Evolutionary conservation across 2,797 vertebrate genomes (phyloP), one percentile per base, ranked within the genome.

Genomic region (Catostomus latipinnis): DNA sequence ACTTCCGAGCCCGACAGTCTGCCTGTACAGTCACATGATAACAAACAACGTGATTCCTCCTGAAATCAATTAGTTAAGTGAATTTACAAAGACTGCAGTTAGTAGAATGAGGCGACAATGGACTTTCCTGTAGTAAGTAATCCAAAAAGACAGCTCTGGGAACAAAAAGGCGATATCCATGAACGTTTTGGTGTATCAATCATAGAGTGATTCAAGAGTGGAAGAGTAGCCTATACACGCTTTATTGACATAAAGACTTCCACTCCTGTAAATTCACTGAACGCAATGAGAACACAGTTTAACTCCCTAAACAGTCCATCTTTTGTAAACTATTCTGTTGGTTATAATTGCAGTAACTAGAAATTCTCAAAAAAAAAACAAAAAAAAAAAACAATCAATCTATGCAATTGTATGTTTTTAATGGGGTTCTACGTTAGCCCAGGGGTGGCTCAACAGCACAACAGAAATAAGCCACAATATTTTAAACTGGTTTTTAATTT

Each of bases 1-100:
- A 34, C 34, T 22, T 22, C 1, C 22, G 22, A 90, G 92, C 88
- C 90, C 89, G 85, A 85, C 71, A 79, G 77, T 75, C 84, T 58
- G 34, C 81, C 3, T 88, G 70, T 85, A 76, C 86, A 90, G 90
- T 94, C 94, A 94, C 93, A 94, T 94, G 94, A 94, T 70, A 22
- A 86, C 58, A 75, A 86, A 84, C 91, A 94, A 88, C 90, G 92
- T 95, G 94, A 94, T 80, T 80, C 82, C 89, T 93, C 91, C 83
- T 92, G 90, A 87, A 91, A 92, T 91, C 90, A 93, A 94, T 94
- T 94, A 93, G 61, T 75, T 92, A 94, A 93, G 82, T 94, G 87
- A 91, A 92, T 93, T 93, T 90, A 87, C 71, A 87, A 88, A 87
- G 74, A 73, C 71, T 81, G 52, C 18, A 54, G 76, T 46, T 60